phyloP scores from a whole-genome alignment of 92 coral and sea anemone species.

The Actinernus sp. region DNA sequence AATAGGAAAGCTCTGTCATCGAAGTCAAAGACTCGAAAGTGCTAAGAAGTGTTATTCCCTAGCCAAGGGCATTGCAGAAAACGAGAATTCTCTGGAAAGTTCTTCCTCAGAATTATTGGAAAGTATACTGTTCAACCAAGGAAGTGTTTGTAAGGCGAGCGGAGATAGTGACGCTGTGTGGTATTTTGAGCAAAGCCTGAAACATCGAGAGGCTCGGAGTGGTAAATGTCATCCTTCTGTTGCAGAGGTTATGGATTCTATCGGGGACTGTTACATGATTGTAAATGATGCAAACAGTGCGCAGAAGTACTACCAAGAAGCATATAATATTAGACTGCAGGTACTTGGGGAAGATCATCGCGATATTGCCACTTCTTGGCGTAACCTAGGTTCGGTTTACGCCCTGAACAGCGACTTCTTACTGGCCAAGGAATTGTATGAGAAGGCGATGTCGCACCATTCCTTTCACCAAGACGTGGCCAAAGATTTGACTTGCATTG shows the following conservation, averaged over 20 bases:
- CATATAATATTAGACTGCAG: no score
- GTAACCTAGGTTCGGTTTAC: slow-evolving; percentile 2
- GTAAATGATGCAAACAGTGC: slow-evolving; percentile 4
- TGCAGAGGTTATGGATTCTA: slow-evolving; percentile 11
- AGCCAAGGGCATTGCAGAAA: slow-evolving; percentile 5
- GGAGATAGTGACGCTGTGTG: slow-evolving; percentile 1
- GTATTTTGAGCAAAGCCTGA: slow-evolving; percentile 6
- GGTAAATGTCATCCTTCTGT: neutral
- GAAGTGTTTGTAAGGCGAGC: neutral
- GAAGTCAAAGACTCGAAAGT: slow-evolving; percentile 13
- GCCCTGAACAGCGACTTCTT: slow-evolving; percentile 13
- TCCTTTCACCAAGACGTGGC: neutral
- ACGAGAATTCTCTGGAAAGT: neutral
- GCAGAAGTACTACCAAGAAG: slow-evolving; percentile 2
- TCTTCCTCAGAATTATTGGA: no score
- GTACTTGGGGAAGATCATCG: no score
- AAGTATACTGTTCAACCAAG: slow-evolving; percentile 2
- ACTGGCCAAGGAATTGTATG: slow-evolving; percentile 22
- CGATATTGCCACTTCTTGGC: slow-evolving; percentile 5
- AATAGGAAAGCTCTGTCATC: slow-evolving; percentile 18
- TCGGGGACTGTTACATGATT: slow-evolving; percentile 15
- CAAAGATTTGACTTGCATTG: slow-evolving; percentile 19
- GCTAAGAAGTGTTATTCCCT: neutral
- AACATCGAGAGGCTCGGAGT: neutral
- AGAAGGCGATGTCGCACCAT: no score